Evolutionary conservation across 1,140 invertebrate species (phyloP), one percentile per base, ranked within the genome.

Genomic region (Brachionus sp.): DNA sequence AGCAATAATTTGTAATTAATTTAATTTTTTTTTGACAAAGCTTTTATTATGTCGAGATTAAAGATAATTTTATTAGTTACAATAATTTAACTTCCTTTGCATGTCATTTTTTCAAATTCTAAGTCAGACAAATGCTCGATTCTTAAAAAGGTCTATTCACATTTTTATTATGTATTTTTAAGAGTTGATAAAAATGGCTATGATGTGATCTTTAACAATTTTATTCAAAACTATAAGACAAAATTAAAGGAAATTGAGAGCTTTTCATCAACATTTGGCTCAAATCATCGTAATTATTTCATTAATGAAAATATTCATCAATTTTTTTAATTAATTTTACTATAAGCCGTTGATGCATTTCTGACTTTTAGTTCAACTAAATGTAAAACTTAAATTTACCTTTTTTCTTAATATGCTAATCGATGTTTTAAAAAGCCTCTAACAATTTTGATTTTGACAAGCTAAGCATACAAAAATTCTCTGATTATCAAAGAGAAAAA

Each of bases 171-270:
- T 46, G 19, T 42, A 29, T 12, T 42, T 42, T 42, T 42, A 75
- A 75, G 70, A 46, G 19, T 75, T 25, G 70, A 75, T 75, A 75
- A 75, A 75, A 75, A 75, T 75, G 70, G 70, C 19, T 75, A 75
- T 35, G 70, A 75, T 46, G 3, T 73, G 2, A 42, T 73, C 39
- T 73, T 73, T 16, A 39, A 37, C 16, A 73, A 19, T 42, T 73
- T 73, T 42, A 73, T 39, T 73, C 68, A 42, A 23, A 73, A 23
- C n/a, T 39, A 39, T 23, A 39, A 73, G 13, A 39, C 35, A 39
- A 73, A 73, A 73, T 10, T 73, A 42, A 73, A 73, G 37, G 50
- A 57, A 57, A 57, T 57, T 19, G 50, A 6, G 5, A 57, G 50
- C 50, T 57, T 57, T 57, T 57, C 50, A 57, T 57, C 50, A 19